These are phyloP conservation scores for Micromesistius poutassou DNA, from an alignment of 2,797 vertebrate species.

Conservation along the genomic window DNA sequence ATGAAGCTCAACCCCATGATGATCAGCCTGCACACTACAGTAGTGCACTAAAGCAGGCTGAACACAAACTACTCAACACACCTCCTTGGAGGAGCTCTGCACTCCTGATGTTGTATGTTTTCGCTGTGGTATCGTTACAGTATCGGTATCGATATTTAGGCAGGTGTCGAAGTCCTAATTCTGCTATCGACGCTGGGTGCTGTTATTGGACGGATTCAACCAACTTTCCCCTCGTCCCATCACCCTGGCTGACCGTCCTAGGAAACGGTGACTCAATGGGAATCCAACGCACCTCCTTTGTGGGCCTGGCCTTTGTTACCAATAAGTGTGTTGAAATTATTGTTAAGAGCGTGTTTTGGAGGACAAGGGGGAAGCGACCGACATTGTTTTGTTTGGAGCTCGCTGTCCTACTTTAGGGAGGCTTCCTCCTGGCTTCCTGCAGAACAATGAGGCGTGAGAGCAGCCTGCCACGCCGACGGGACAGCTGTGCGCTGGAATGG, in stretches of 20 bases:
- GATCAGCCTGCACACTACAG: too few relatives aligned
- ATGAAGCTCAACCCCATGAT: too few relatives aligned
- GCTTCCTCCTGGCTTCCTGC: slow-evolving; percentile 45
- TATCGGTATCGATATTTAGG: too few relatives aligned
- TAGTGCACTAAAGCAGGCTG: too few relatives aligned
- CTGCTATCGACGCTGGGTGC: not conserved
- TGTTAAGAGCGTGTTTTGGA: slow-evolving; percentile 8
- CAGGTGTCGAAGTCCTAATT: too few relatives aligned
- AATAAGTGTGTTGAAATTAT: slow-evolving; percentile 24
- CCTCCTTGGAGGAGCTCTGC: too few relatives aligned
- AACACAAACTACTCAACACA: too few relatives aligned
- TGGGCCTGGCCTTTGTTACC: not conserved
- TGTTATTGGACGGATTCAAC: not conserved
- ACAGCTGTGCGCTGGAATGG: slow-evolving; percentile 69
- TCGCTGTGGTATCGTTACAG: too few relatives aligned
- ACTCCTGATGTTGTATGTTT: too few relatives aligned
- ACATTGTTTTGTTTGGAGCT: slow-evolving; percentile 11
- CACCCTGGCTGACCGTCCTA: not conserved
- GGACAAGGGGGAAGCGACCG: not conserved
- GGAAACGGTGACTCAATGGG: not conserved
- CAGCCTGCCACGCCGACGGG: slow-evolving; percentile 58
- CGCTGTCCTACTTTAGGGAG: slow-evolving; percentile 25
- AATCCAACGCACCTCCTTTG: not conserved
- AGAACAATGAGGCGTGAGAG: slow-evolving; percentile 67
- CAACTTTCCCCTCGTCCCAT: not conserved